phyloP scores from a whole-genome alignment of 2,113 vertebrate species.

The Meriones unguiculatus region DNA sequence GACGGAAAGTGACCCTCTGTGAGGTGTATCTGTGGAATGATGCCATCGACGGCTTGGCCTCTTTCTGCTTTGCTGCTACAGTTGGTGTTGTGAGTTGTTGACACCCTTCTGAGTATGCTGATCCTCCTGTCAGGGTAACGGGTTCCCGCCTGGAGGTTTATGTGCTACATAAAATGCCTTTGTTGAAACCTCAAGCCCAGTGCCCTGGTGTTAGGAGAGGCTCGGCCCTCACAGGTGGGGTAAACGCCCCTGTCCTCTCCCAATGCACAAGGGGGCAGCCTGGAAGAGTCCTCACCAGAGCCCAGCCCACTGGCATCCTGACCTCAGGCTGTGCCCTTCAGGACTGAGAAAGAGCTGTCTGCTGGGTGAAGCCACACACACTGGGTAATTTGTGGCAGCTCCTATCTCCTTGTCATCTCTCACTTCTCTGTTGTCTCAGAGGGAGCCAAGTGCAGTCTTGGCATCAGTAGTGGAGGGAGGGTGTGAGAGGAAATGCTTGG shows the following conservation, averaged over 20 bases:
- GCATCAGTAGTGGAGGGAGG: not conserved
- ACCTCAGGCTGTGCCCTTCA: not conserved
- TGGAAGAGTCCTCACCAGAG: not conserved
- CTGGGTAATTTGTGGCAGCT: not conserved
- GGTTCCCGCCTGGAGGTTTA: not conserved
- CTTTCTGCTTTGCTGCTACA: slow-evolving; percentile 23
- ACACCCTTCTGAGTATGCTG: not conserved
- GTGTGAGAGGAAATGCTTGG: not conserved
- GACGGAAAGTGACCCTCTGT: not conserved
- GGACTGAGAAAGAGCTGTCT: not conserved
- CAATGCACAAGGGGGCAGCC: not conserved
- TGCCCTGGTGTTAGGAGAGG: not conserved
- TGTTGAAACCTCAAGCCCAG: not conserved
- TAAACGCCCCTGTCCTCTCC: not conserved
- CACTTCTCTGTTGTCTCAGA: not conserved
- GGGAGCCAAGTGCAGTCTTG: slow-evolving; percentile 10
- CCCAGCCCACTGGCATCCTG: not conserved
- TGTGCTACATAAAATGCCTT: too few species aligned
- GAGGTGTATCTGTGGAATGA: not conserved
- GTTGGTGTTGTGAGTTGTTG: not conserved
- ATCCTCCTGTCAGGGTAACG: not conserved
- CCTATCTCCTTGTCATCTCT: not conserved
- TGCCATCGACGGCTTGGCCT: slow-evolving; percentile 10
- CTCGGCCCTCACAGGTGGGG: not conserved
- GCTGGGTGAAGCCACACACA: not conserved